phyloP scores from a whole-genome alignment of 2,113 vertebrate genomes.

The Prinia subflava region DNA sequence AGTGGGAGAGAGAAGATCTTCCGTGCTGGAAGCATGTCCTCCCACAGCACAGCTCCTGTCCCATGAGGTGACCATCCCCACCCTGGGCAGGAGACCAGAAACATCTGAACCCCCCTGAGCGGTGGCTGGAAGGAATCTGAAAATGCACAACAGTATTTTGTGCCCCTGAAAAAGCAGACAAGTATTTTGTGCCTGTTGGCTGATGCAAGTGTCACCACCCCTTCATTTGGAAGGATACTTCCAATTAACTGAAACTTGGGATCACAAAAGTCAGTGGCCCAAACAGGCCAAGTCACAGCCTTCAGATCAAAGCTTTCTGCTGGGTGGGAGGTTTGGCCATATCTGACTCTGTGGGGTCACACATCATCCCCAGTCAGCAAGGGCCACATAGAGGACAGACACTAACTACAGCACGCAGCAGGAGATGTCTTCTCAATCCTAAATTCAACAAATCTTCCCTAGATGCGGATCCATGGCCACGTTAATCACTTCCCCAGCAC shows the following conservation, averaged over 20 bases:
- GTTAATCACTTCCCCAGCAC: neutral
- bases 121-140: neutral
- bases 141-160: neutral
- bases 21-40: neutral
- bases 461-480: fast-evolving
- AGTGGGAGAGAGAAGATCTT: neutral
- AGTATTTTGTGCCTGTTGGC: neutral
- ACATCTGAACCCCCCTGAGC: fast-evolving
- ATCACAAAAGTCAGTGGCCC: neutral
- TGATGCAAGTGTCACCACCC: neutral
- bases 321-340: fast-evolving
- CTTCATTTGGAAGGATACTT: neutral
- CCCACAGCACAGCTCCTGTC: neutral
- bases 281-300: neutral
- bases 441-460: neutral
- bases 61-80: neutral
- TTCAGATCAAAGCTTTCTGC: neutral
- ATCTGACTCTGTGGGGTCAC: neutral
- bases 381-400: neutral
- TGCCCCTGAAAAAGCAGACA: neutral
- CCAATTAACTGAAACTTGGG: neutral
- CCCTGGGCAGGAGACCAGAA: neutral
- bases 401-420: neutral
- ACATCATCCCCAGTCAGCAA: neutral
- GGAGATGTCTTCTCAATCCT: neutral